phyloP scores from a whole-genome alignment of 2,113 vertebrate genomes.

The Seriola quinqueradiata region DNA sequence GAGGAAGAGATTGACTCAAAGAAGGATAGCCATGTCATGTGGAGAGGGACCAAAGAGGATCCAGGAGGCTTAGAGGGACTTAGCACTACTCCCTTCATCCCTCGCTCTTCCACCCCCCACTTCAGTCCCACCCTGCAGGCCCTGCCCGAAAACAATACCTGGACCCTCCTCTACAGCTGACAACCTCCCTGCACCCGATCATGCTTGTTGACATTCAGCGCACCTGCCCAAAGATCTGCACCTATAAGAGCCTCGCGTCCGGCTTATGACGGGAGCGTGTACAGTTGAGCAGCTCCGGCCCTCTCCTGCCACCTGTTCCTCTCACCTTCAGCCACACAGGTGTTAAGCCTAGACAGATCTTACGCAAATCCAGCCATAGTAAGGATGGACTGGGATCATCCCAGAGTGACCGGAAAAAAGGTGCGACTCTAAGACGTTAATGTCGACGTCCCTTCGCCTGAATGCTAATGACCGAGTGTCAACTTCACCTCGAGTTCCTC shows the following conservation, averaged over 20 bases:
- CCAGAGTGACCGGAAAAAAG: conserved; percentile 50
- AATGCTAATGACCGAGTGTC: neutral
- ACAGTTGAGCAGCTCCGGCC: neutral
- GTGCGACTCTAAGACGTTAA: conserved; percentile 34
- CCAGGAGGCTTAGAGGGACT: conserved; percentile 82
- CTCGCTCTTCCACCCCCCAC: conserved; percentile 5
- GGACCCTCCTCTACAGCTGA: conserved; percentile 19
- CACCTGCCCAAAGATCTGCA: conserved; percentile 17
- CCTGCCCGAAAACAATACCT: conserved; percentile 36
- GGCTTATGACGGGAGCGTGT: neutral
- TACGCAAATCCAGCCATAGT: conserved; percentile 60
- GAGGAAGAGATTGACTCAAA: conserved; percentile 78
- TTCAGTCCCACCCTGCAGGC: conserved; percentile 24
- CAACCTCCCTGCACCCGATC: neutral
- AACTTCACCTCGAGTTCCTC: conserved; percentile 23
- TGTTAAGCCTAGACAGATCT: conserved; percentile 64
- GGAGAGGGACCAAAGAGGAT: conserved; percentile 82
- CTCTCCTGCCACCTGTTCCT: conserved; percentile 14
- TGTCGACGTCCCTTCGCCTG: conserved; percentile 14
- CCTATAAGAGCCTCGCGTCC: neutral
- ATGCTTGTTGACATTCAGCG: neutral
- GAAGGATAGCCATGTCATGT: conserved; percentile 77
- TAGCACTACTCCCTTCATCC: conserved; percentile 67
- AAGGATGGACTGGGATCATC: conserved; percentile 72
- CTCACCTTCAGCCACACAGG: conserved; percentile 51